Percentiles rank a stretch among this genome's conserved stretches.
Conservation (phyloP, 2,113 vertebrate species). For the Paradoxurus hermaphroditus region DNA sequence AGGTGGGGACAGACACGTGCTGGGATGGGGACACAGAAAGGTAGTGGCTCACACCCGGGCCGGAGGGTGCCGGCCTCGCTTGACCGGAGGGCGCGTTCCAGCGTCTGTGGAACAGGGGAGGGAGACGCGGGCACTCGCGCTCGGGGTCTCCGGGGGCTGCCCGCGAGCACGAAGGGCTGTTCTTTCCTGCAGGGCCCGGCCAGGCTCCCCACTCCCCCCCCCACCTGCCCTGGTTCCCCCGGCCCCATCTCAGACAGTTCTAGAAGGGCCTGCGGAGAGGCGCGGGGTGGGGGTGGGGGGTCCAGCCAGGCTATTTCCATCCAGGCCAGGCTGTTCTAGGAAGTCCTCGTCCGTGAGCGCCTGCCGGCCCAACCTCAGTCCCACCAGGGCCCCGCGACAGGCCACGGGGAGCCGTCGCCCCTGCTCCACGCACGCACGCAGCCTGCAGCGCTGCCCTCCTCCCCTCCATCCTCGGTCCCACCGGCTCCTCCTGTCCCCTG, state of each 20-base stretch:
- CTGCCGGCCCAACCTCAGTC: conserved; percentile 76
- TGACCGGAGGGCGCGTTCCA: background rate
- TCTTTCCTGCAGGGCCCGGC: no score
- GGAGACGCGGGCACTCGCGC: rapidly evolving
- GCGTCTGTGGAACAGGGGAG: background rate
- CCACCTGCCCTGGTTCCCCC: background rate
- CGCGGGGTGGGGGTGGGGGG: no score
- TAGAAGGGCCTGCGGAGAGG: background rate
- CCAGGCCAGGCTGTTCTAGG: conserved; percentile 76
- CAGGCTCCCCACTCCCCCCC: background rate
- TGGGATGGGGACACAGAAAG: rapidly evolving
- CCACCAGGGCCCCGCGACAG: rapidly evolving
- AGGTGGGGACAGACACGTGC: no score
- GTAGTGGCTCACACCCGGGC: background rate
- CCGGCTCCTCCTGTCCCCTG: background rate
- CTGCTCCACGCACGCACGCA: rapidly evolving
- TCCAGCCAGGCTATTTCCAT: conserved; percentile 33
- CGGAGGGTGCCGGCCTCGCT: background rate
- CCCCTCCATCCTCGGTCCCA: rapidly evolving
- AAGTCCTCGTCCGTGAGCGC: conserved; percentile 73
- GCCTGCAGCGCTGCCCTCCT: background rate
- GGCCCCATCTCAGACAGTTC: background rate
- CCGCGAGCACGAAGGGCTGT: background rate
- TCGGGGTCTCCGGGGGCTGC: background rate
- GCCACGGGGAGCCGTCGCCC: background rate